A percentile compares a stretch with the other conserved stretches of the same genome.
Conservation (phyloP, 2,888 invertebrate species). For the Cheiracanthium punctorium region DNA sequence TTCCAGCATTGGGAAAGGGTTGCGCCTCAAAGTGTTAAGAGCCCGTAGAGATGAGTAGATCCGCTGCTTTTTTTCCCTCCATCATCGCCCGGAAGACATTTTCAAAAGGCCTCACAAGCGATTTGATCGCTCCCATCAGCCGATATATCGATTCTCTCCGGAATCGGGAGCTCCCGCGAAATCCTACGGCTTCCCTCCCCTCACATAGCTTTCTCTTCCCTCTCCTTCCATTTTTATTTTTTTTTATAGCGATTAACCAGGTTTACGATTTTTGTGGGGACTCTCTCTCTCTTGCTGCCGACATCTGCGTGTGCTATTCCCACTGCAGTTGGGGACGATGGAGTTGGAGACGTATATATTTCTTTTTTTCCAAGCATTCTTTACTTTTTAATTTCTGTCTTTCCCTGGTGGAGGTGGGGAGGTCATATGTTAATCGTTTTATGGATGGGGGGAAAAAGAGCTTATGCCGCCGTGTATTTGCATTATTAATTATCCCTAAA, state of each 20-base stretch:
- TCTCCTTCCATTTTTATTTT: not conserved
- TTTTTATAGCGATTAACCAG: constrained; percentile 7
- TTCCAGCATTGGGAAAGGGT: too few relatives aligned
- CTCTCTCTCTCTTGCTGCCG: too few relatives aligned
- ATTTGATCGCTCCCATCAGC: too few relatives aligned
- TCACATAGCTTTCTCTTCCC: not conserved
- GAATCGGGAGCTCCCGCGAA: not conserved
- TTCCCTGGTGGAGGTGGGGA: not conserved
- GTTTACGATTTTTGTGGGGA: not conserved
- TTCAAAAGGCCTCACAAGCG: too few relatives aligned
- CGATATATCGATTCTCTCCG: not conserved
- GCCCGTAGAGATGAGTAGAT: too few relatives aligned
- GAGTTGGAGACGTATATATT: too few relatives aligned
- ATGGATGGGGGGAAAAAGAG: not conserved
- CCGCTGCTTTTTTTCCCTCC: too few relatives aligned
- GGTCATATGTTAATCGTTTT: constrained; percentile 15
- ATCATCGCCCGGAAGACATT: too few relatives aligned
- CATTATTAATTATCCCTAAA: constrained; percentile 2
- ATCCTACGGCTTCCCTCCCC: not conserved
- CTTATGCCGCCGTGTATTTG: not conserved
- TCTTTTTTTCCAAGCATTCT: too few relatives aligned
- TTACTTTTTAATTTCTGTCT: not conserved
- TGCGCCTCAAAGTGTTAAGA: too few relatives aligned
- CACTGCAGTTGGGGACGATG: not conserved
- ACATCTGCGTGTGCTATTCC: not conserved